Evolutionary conservation across 2,113 vertebrate species (phyloP).

Genomic region (Syngnathus scovelli): DNA sequence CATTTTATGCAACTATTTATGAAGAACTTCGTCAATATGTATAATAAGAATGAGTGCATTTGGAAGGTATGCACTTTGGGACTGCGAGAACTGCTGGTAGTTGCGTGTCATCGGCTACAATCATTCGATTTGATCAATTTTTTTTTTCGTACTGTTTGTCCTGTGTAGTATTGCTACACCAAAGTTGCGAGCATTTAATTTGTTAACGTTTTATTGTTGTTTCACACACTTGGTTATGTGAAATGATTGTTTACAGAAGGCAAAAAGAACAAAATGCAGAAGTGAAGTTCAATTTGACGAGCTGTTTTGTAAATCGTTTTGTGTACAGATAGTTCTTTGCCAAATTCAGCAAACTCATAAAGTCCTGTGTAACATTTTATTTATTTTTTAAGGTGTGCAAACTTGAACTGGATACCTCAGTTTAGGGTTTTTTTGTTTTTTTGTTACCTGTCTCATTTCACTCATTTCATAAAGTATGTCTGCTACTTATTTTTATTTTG

Average conservation of each 20-base stretch:
- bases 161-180: conserved; percentile 66
- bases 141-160: conserved; percentile 61
- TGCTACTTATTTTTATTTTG: conserved; percentile 48
- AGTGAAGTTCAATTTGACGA: conserved; percentile 8
- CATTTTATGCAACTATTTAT: conserved; percentile 99
- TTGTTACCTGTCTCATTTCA: conserved; percentile 61
- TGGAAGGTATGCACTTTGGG: conserved; percentile 87
- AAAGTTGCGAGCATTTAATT: conserved; percentile 68
- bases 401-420: conserved; percentile 53
- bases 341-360: conserved; percentile 30
- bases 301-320: conserved; percentile 27
- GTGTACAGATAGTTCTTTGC: conserved; percentile 45
- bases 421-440: conserved; percentile 34
- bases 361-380: conserved; percentile 30
- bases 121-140: conserved; percentile 17
- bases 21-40: conserved; percentile 94
- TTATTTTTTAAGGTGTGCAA: conserved; percentile 45
- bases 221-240: conserved; percentile 37
- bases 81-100: conserved; percentile 85
- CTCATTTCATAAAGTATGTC: conserved; percentile 64
- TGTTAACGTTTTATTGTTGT: conserved; percentile 33
- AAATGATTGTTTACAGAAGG: conserved; percentile 64
- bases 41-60: conserved; percentile 99
- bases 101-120: conserved; percentile 38
- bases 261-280: conserved; percentile 20